Evolutionary conservation across 53 echinoderm and acorn worm species (phyloP), one percentile per base, ranked within the genome.

Genomic region (Stichopus horrens): DNA sequence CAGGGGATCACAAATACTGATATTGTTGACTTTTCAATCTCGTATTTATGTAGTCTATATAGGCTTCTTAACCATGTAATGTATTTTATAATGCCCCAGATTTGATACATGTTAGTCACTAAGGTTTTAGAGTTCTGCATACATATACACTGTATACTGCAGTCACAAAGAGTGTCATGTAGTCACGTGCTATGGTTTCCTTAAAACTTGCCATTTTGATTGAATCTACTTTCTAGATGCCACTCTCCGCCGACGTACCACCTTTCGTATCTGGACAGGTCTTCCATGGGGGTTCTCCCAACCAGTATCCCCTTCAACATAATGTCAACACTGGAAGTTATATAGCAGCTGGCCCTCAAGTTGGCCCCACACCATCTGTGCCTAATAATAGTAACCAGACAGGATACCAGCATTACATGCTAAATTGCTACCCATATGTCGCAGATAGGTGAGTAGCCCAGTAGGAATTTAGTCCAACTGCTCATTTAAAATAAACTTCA

Each of bases 371-470:
- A 16, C 87, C 75, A 53, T 81, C 82, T 5, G 55, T 75, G 54
- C 55, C 88, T 52, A 87, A 80, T 60, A 57, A 79, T 86, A 73
- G 91, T 86, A 73, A 93, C 89, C 51, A 92, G 79, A 22, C 56
- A 86, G 86, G 83, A 18, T 58, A 57, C 21, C 96, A 93, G 13
- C 83, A 89, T 8, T 96, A 96, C 86, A 92, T 96, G 92, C 93
- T 94, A 8, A 94, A 92, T 79, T 96, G 94, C 74, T 96, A 94
- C 90, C 96, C 96, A 21, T 96, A 93, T 88, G 94, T 96, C 7
- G 90, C 92, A 86, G 96, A 96, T 79, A 92, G 94, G 96, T 96
- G 58, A 79, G 90, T 83, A 59, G 53, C 19, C 18, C 4, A 76
- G 7, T 54, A 76, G 14, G 9, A 19, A 76, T 7, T 76, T 19